Base-by-base conservation (phyloP, 2,113 vertebrate genomes). In the Spizaetus ornatus region DNA sequence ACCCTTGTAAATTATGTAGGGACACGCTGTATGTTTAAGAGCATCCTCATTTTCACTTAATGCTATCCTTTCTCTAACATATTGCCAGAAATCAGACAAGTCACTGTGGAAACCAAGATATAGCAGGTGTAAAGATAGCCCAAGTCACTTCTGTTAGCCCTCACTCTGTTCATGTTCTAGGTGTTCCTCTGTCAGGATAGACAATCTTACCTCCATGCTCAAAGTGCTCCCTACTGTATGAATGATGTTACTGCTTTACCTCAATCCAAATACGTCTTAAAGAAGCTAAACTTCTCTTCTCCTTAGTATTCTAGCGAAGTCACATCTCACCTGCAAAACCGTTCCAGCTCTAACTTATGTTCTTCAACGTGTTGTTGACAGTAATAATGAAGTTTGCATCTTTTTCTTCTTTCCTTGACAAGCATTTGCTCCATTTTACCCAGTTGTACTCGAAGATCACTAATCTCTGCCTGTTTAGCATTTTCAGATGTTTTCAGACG, bases 361-460 rank as follows among this genome's bases (percentile, higher is more conserved):
- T 99, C 97, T 85, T 96, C 96, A 22, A 88, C 67, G 23, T 43
- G 72, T 42, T 74, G 93, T 82, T 76, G 94, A 91, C 94, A 96
- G 47, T 81, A 87, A 50, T 58, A 85, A 85, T 95, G 96, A 86
- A 98, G 71, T 72, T 98, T 96, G 26, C 93, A 89, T 45, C 69
- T 93, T 52, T 67, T 96, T 87, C 82, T 91, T 61, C 86, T 95
- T 94, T 98, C 98, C 10, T 65, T 67, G 65, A 82, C 55, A 25
- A 98, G 87, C 5, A 95, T 93, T 93, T 98, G 96, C 76, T 97
- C 88, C 83, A 98, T 96, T 90, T 97, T 97, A 86, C 96, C 93
- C 13, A 97, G 94, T 66, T 98, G 96, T 34, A 98, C 93, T 82
- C 76, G 95, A 58, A 99, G 97, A 79, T 98, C 97, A 47, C 98